These are phyloP conservation scores for Escarpia spicata DNA, from an alignment of 2,888 invertebrate genomes.

Conservation along the genomic window DNA sequence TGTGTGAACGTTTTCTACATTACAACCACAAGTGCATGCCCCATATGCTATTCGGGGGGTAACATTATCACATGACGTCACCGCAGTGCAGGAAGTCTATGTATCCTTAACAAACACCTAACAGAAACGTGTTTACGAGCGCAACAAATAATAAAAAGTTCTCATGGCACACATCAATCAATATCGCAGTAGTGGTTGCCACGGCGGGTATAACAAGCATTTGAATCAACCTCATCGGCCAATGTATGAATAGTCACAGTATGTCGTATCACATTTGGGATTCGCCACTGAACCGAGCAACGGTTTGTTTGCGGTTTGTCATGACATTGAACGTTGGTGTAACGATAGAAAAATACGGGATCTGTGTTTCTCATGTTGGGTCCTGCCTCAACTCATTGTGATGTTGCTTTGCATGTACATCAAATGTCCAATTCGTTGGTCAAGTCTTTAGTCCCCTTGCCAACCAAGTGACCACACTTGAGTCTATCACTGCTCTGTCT, in stretches of 20 bases:
- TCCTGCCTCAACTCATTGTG: not conserved
- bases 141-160: not conserved
- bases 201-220: not conserved
- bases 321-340: not conserved
- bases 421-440: not conserved
- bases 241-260: not conserved
- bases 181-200: not conserved
- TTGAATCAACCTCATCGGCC: not conserved
- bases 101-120: not conserved
- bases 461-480: not conserved
- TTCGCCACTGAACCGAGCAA: not conserved
- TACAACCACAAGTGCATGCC: not conserved
- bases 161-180: not conserved
- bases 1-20: constrained; percentile 1
- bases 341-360: not conserved
- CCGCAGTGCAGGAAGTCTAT: not conserved
- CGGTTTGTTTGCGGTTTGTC: not conserved
- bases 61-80: not conserved
- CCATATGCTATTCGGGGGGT: not conserved
- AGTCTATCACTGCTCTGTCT: not conserved
- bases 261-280: not conserved
- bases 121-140: not conserved
- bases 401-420: not conserved
- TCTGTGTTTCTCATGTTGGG: not conserved
- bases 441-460: not conserved